Conservation (phyloP, 1,140 invertebrate species). For the Drosophila parabipectinata region DNA sequence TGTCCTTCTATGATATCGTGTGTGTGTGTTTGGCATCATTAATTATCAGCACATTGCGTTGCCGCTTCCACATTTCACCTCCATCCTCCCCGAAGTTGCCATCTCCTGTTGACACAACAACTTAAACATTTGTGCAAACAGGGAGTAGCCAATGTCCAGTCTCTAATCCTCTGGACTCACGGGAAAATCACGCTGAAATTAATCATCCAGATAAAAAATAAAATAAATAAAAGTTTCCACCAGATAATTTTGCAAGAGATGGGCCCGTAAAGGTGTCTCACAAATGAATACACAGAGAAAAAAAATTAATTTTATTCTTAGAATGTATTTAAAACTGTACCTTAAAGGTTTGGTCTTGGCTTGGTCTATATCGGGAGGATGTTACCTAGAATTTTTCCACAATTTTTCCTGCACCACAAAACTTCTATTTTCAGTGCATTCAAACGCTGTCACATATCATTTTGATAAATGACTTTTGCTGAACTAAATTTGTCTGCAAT, state of each 20-base stretch:
- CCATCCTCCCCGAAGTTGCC: not conserved
- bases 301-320: not conserved
- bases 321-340: too few species aligned
- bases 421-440: slow-evolving; percentile 1
- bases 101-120: slow-evolving; percentile 72
- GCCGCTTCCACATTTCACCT: slow-evolving; percentile 10
- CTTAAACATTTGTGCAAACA: slow-evolving; percentile 76
- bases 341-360: too few species aligned
- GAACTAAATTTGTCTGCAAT: slow-evolving; percentile 59
- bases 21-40: slow-evolving; percentile 58
- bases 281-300: slow-evolving; percentile 5
- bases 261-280: slow-evolving; percentile 18
- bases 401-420: too few species aligned
- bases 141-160: slow-evolving; percentile 53
- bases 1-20: not conserved
- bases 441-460: slow-evolving; percentile 31
- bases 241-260: slow-evolving; percentile 43
- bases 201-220: slow-evolving; percentile 35
- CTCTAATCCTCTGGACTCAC: slow-evolving; percentile 46
- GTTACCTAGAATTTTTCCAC: too few species aligned
- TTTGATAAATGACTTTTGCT: slow-evolving; percentile 54
- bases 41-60: slow-evolving; percentile 64
- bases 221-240: slow-evolving; percentile 10
- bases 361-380: too few species aligned
- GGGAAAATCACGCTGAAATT: slow-evolving; percentile 50